Base-by-base conservation (phyloP, 1,140 invertebrate species). In the Drosophila rufa region DNA sequence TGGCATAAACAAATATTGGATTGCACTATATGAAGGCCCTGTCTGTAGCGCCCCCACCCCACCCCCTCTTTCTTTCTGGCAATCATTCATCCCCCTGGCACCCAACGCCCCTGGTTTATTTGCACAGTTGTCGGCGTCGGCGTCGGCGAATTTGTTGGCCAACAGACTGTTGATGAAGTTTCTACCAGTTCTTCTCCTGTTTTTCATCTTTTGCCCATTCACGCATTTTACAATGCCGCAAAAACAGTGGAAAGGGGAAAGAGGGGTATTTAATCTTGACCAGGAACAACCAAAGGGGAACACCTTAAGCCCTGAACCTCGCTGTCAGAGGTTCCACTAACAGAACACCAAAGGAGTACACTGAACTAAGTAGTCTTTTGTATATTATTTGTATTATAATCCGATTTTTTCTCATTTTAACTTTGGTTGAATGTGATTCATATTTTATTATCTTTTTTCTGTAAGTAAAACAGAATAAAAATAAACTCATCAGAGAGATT, bases 61-160 rank as follows among this genome's bases (percentile, higher is more conserved):
- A 9, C 3, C 9, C 33, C 33, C 33, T 11, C 33, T 15, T 30
- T 30, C 22, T 43, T 25, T 50, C 46, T 43, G 68, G n/a, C 46
- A 22, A 64, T 53, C 43, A 48, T 42, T 25, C 42, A 7, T n/a
- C 61, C 59, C 46, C 47, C 14, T 14, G 17, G 17, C 38, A 17
- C 27, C 42, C 53, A n/a, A 33, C 25, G 65, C 64, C 51, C 38
- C 51, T 45, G 78, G 80, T 66, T 80, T 87, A 78, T 89, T 89
- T 89, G 74, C 84, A 90, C 84, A 89, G 85, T 89, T 89, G 84
- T 82, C 56, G 80, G 69, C 64, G 84, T 82, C 56, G 80, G 69
- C 64, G 27, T 30, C 27, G 78, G 73, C 69, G 62, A 89, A 87
- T 87, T 87, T 89, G 77, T 85, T 58, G 53, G 67, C 55, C 69